Percentiles rank a stretch among this genome's conserved stretches.
These are phyloP conservation scores for Delichon dasypus DNA, from an alignment of 2,797 vertebrate species.

Conservation along the genomic window DNA sequence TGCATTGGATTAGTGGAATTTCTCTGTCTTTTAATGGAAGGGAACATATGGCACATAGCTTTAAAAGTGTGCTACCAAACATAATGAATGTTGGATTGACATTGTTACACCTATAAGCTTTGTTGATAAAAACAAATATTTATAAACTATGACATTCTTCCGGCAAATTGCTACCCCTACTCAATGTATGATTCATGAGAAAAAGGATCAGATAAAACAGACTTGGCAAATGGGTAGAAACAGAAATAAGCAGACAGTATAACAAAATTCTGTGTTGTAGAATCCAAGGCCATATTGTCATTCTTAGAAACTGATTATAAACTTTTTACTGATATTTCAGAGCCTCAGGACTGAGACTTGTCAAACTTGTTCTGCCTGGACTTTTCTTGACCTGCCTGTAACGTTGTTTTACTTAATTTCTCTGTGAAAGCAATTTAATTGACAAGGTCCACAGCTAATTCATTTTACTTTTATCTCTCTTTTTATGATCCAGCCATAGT, in stretches of 20 bases:
- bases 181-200: constrained; percentile 51
- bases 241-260: neutral
- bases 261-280: neutral
- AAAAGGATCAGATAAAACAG: constrained; percentile 25
- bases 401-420: neutral
- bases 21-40: constrained; percentile 16
- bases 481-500: neutral
- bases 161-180: constrained; percentile 36
- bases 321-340: neutral
- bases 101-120: constrained; percentile 49
- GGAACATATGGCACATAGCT: constrained; percentile 40
- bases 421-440: neutral
- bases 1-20: constrained; percentile 34
- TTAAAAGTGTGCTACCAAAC: constrained; percentile 19
- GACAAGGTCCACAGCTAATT: neutral
- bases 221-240: constrained; percentile 21
- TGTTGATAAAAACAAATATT: constrained; percentile 60
- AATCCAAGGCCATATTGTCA: neutral
- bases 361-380: neutral
- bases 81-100: constrained; percentile 44
- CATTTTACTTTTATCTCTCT: neutral
- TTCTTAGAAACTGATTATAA: neutral
- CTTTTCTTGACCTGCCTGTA: neutral
- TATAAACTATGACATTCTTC: constrained; percentile 38
- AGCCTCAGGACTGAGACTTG: neutral